Base-by-base conservation (phyloP, 2,797 vertebrate genomes). In the Oreortyx pictus region DNA sequence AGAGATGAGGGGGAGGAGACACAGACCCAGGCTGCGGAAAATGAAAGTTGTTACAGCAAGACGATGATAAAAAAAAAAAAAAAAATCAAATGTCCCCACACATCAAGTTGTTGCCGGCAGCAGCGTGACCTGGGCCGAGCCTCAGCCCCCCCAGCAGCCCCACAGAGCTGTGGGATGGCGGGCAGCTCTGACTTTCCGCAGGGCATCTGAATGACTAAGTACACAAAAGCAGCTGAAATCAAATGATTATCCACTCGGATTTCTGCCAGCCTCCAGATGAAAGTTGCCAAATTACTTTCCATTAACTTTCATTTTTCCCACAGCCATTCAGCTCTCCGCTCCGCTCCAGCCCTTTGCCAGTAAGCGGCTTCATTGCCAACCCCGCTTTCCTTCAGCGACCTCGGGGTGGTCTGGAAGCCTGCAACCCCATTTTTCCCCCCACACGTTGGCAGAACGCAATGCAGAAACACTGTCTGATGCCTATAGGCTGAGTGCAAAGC, bases 271-370 rank as follows among this genome's bases (percentile, higher is more conserved):
- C 68, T 90, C 78, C 90, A 72, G 79, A 94, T 82, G 83, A 92
- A 92, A 92, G 86, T 86, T 90, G 83, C 94, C 93, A 95, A 96
- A 96, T 94, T 90, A 91, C 87, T 92, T 93, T 68, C 93, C 94
- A 86, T 91, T 94, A 95, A 93, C 72, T 94, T 95, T 89, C 86
- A 91, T 95, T 92, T 66, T 72, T 59, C 92, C 92, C 86, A 68
- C 82, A 91, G 85, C 71, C 91, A 68, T 41, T 47, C 87, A 70
- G 87, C n/a, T 13, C 59, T 71, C 44, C 50, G 41, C 74, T 60
- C 6, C 33, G 13, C 52, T n/a, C 27, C 8, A 92, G 86, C 89
- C 86, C 60, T 77, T 27, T 94, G 85, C 89, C 76, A 87, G 89
- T 33, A 79, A 67, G 76, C 6, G 19, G 60, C 85, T 82, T 50